These are phyloP conservation scores for Haliaeetus leucogaster DNA, from an alignment of 2,113 vertebrate genomes.

Conservation along the genomic window DNA sequence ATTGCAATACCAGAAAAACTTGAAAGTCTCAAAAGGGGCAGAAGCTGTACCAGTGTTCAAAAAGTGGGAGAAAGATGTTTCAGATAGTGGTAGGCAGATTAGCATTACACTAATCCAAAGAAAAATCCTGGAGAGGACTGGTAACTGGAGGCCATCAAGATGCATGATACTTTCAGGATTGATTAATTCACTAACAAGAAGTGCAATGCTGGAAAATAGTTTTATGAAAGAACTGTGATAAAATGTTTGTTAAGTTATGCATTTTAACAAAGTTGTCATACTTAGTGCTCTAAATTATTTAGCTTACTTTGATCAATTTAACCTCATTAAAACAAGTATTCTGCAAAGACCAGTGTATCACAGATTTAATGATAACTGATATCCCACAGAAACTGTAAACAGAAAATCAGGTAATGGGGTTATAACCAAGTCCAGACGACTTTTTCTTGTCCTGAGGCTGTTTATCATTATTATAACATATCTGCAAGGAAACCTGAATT, in stretches of 20 bases:
- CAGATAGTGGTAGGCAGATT: background rate
- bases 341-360: background rate
- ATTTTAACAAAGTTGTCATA: background rate
- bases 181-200: background rate
- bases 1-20: background rate
- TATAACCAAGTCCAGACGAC: background rate
- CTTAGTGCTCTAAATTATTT: conserved; percentile 10
- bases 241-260: background rate
- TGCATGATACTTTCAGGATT: background rate
- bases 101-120: background rate
- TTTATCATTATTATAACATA: background rate
- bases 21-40: background rate
- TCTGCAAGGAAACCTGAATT: background rate
- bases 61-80: background rate
- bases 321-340: background rate
- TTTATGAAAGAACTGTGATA: background rate
- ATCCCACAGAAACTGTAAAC: background rate
- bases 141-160: background rate
- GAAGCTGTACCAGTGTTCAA: background rate
- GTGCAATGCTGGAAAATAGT: background rate
- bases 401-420: background rate
- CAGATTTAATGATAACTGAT: background rate
- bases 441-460: background rate
- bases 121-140: background rate
- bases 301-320: conserved; percentile 1